A percentile compares a stretch with the other conserved stretches of the same genome.
Evolutionary conservation across 1,140 invertebrate species (phyloP).

Genomic region (Lasaia peninsularis): DNA sequence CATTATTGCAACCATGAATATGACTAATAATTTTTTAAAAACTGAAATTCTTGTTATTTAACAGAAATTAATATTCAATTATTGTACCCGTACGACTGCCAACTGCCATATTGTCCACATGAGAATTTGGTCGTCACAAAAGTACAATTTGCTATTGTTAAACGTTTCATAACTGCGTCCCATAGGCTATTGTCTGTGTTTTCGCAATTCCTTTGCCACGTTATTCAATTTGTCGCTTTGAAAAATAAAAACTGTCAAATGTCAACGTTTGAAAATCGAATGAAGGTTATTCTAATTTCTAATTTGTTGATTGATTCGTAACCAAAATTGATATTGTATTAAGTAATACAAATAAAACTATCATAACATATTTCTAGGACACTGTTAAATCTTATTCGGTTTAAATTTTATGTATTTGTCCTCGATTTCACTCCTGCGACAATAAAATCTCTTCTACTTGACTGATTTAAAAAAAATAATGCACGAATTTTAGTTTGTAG

Average conservation of each 20-base stretch:
- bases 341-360: too few species aligned
- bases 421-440: too few species aligned
- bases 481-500: too few species aligned
- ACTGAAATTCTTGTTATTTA: background rate
- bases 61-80: background rate
- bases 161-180: conserved; percentile 30
- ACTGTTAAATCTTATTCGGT: too few species aligned
- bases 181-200: conserved; percentile 33
- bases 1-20: background rate
- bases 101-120: conserved; percentile 26
- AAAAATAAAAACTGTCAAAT: conserved; percentile 17
- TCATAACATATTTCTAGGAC: too few species aligned
- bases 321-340: too few species aligned
- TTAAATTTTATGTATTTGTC: too few species aligned
- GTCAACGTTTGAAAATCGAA: conserved; percentile 17
- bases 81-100: background rate
- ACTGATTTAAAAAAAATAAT: too few species aligned
- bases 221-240: conserved; percentile 26
- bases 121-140: conserved; percentile 29
- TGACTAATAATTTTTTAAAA: background rate
- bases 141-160: conserved; percentile 30
- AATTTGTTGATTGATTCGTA: background rate
- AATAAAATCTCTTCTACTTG: too few species aligned
- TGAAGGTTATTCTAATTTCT: background rate
- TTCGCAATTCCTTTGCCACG: conserved; percentile 28